These are phyloP conservation scores for Vanessa cardui DNA, from an alignment of 2,888 invertebrate genomes.

Conservation along the genomic window DNA sequence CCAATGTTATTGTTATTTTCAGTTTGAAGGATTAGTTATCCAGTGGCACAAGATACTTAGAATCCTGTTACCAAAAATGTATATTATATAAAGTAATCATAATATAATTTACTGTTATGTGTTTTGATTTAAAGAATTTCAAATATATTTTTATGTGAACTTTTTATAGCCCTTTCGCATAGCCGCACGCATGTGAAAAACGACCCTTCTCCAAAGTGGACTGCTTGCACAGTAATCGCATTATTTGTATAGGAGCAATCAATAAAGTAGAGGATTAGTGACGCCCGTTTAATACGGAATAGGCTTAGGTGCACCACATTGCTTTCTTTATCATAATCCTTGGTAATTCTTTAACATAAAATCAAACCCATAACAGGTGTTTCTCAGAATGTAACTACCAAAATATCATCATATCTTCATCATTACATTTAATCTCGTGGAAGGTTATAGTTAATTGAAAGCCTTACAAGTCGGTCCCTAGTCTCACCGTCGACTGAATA, in stretches of 20 bases:
- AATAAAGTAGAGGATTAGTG: conserved; percentile 64
- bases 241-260: conserved; percentile 62
- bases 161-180: conserved; percentile 2
- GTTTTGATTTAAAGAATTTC: too few relatives aligned
- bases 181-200: conserved; percentile 21
- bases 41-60: too few relatives aligned
- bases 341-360: background rate
- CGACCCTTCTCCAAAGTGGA: conserved; percentile 54
- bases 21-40: too few relatives aligned
- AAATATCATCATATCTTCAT: too few relatives aligned
- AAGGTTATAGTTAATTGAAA: conserved; percentile 26
- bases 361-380: too few relatives aligned
- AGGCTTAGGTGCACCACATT: conserved; percentile 22
- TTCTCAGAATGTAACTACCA: too few relatives aligned
- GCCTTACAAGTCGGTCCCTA: conserved; percentile 33
- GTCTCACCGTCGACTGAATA: conserved; percentile 28
- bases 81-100: too few relatives aligned
- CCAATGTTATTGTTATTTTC: too few relatives aligned
- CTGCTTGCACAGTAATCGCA: conserved; percentile 63
- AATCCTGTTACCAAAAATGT: too few relatives aligned
- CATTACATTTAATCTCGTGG: background rate
- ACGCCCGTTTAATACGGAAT: conserved; percentile 34
- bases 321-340: conserved; percentile 21
- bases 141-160: background rate
- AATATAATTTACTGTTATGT: too few relatives aligned